A percentile compares a stretch with the other conserved stretches of the same genome.
These are phyloP conservation scores for Chelonus formosanus DNA, from an alignment of 2,888 invertebrate species.

Conservation along the genomic window DNA sequence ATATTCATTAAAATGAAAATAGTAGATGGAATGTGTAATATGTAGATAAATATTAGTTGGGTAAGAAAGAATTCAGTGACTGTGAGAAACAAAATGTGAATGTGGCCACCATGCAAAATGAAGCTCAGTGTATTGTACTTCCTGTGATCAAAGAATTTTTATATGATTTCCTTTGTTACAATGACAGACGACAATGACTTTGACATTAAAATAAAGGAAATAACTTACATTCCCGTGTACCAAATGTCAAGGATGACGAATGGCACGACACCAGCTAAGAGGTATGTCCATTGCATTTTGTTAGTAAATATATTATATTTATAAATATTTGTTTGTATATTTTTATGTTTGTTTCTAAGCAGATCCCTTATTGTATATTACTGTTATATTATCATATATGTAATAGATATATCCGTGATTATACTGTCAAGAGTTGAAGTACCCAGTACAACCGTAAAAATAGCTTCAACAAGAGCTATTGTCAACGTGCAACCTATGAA, in stretches of 20 bases:
- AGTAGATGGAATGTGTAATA: too few relatives aligned
- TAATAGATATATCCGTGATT: conserved; percentile 16
- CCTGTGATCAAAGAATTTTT: not conserved
- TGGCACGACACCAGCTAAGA: conserved; percentile 56
- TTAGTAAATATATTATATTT: conserved; percentile 43
- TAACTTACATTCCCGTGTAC: conserved; percentile 62
- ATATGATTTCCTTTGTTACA: not conserved
- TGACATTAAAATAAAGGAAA: conserved; percentile 29
- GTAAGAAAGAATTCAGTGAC: too few relatives aligned
- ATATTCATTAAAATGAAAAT: too few relatives aligned
- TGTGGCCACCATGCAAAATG: too few relatives aligned
- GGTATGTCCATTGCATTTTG: conserved; percentile 54
- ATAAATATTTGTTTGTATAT: conserved; percentile 8
- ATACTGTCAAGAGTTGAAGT: not conserved
- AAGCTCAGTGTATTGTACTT: too few relatives aligned
- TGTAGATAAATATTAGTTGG: too few relatives aligned
- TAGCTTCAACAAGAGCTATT: conserved; percentile 25
- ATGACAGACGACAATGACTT: conserved; percentile 11
- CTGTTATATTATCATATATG: conserved; percentile 23
- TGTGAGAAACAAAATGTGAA: too few relatives aligned
- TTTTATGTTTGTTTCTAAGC: conserved; percentile 32
- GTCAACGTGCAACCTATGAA: conserved; percentile 28
- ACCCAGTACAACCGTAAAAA: conserved; percentile 4
- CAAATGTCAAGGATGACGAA: conserved; percentile 59
- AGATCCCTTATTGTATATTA: conserved; percentile 18